A percentile compares a stretch with the other conserved stretches of the same genome.
Evolutionary conservation across 2,888 invertebrate species (phyloP).

Genomic region (Caradrina clavipalpis): DNA sequence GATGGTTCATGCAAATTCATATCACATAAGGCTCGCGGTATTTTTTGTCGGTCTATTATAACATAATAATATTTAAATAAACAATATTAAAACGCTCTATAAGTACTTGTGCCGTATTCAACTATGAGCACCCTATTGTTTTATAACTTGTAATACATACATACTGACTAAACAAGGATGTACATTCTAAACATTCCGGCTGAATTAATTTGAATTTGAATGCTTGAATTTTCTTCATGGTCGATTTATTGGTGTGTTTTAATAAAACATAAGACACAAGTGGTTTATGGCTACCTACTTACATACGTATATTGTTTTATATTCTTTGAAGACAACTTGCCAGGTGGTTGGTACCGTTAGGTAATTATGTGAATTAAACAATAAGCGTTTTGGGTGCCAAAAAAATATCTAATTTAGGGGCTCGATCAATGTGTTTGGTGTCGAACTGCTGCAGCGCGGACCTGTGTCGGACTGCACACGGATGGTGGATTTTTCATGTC

Average conservation of each 20-base stretch:
- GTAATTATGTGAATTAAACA: conserved; percentile 36
- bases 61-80: conserved; percentile 68
- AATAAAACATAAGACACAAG: conserved; percentile 66
- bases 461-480: too few relatives aligned
- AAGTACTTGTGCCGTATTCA: conserved; percentile 64
- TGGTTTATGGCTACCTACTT: conserved; percentile 53
- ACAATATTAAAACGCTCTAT: conserved; percentile 61
- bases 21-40: conserved; percentile 50
- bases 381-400: conserved; percentile 28
- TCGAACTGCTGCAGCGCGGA: too few relatives aligned
- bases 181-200: conserved; percentile 67
- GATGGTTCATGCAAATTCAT: conserved; percentile 56
- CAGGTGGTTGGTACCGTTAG: conserved; percentile 45
- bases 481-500: too few relatives aligned
- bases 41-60: conserved; percentile 64
- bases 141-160: conserved; percentile 63
- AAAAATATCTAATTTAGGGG: conserved; percentile 7
- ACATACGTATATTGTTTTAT: conserved; percentile 45
- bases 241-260: conserved; percentile 62
- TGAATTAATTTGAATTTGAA: conserved; percentile 74
- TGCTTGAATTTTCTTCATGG: conserved; percentile 67
- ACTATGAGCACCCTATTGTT: conserved; percentile 69
- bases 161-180: conserved; percentile 67
- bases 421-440: too few relatives aligned
- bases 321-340: conserved; percentile 36